Evolutionary conservation across 2,888 invertebrate genomes (phyloP), one percentile per base, ranked within the genome.

Genomic region (Osmoderma eremita): DNA sequence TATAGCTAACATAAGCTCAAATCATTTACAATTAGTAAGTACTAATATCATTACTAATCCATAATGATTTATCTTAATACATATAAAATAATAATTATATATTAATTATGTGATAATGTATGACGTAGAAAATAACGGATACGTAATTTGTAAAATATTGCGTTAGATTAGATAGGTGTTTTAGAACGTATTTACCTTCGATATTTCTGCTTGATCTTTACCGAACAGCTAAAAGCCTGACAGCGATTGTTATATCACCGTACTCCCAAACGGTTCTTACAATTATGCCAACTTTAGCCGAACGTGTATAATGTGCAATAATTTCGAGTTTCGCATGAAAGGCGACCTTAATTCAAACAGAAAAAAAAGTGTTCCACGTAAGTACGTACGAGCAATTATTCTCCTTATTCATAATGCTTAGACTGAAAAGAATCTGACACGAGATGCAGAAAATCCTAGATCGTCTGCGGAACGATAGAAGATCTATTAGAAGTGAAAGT

Each of bases 401-500:
- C 30, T 12, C 12, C 45, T 61, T 45, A 45, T 45, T 61, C 17
- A 17, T 61, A 30, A 30, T 24, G 4, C 12, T 5, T 24, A 61
- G 45, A 45, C 30, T 5, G 30, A 30, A 15, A 24, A 36, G 41
- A 56, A 56, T 13, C 41, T 42, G 41, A 22, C n/a, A 41, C 56
- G 42, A 24, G 20, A 56, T 22, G 41, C 24, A 42, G 22, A 42
- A 51, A 30, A 51, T 51, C 8, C 45, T 61, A 61, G 15, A 30
- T 3, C 24, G 41, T 24, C 51, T 45, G 41, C 42, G 53, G 36
- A 49, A 49, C 30, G 49, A 53, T 18, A 53, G 22, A 64, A 51
- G 64, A 64, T 36, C 39, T 42, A 63, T 50, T 22, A 63, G 49
- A 65, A 72, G 74, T 73, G 75, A 75, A 75, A 75, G 75, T 73